A percentile compares a stretch with the other conserved stretches of the same genome.
Evolutionary conservation across 2,888 invertebrate species (phyloP).

Genomic region (Sphaerophoria rueppellii): DNA sequence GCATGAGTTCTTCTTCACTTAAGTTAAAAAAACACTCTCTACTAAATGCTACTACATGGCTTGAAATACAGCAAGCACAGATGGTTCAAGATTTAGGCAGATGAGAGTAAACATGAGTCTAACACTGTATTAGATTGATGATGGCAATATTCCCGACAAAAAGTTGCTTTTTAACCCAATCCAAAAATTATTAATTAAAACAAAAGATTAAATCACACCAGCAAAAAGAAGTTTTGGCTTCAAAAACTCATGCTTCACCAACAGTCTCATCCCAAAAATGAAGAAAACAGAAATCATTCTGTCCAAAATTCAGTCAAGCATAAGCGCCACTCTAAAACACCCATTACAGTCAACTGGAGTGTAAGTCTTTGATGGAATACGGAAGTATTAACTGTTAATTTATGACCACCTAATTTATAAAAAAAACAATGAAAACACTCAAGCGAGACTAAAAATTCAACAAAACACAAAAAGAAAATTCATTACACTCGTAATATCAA

Average conservation of each 20-base stretch:
- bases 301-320: slow-evolving; percentile 23
- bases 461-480: slow-evolving; percentile 60
- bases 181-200: too few species aligned
- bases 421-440: slow-evolving; percentile 46
- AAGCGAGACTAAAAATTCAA: slow-evolving; percentile 23
- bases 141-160: too few species aligned
- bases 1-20: too few species aligned
- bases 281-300: not conserved
- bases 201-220: not conserved
- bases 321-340: slow-evolving; percentile 30
- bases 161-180: too few species aligned
- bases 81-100: too few species aligned
- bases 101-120: too few species aligned
- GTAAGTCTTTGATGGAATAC: slow-evolving; percentile 68
- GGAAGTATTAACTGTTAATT: slow-evolving; percentile 68
- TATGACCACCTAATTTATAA: slow-evolving; percentile 37
- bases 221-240: slow-evolving; percentile 10
- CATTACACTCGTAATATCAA: slow-evolving; percentile 50
- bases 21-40: too few species aligned
- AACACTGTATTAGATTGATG: too few species aligned
- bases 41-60: too few species aligned
- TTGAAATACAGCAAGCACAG: too few species aligned
- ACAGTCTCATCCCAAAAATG: not conserved
- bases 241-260: slow-evolving; percentile 1
- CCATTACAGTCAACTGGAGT: slow-evolving; percentile 55